Evolutionary conservation across 2,888 invertebrate genomes (phyloP), one percentile per base, ranked within the genome.

Genomic region (Chelonus formosanus): DNA sequence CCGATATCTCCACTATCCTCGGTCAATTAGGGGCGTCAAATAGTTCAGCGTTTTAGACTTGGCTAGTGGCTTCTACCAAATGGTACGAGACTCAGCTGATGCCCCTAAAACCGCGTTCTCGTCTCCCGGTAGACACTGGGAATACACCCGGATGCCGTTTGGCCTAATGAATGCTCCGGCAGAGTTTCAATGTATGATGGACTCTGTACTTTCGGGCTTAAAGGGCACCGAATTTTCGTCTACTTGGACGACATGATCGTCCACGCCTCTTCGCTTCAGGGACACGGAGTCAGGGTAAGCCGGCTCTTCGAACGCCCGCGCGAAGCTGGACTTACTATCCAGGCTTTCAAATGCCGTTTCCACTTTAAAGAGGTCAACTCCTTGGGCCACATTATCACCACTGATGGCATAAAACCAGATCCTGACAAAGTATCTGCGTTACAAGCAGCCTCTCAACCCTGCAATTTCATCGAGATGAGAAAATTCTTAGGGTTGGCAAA

Each of bases 21-120:
- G n/a, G n/a, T n/a, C n/a, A n/a, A n/a, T n/a, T n/a, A n/a, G n/a
- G 65, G 67, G n/a, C 3, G 66, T 70, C 0, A 68, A 65, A 53
- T 75, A 71, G n/a, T 68, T 67, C 31, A 61, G 61, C 4, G 61
- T 64, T 1, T 68, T 68, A 8, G 69, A 67, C 43, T 36, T 69
- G 4, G 61, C 63, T 35, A 63, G 55, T 10, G 67, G 63, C 5
- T 68, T 58, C 5, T 45, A 65, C 31, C 55, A 63, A 10, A 54
- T 68, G 0, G 8, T 8, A 4, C 44, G 60, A 5, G 35, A 54
- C n/a, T 56, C 62, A 0, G 20, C 53, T 0, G 68, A 66, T 31
- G 32, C 31, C 10, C 36, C 52, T 4, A 61, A 65, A 40, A 64
- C 60, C 0, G 67, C 61, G 0, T 61, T 62, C 10, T 59, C 48